phyloP scores from a whole-genome alignment of 2,888 invertebrate species.

The Calliopum simillimum region DNA sequence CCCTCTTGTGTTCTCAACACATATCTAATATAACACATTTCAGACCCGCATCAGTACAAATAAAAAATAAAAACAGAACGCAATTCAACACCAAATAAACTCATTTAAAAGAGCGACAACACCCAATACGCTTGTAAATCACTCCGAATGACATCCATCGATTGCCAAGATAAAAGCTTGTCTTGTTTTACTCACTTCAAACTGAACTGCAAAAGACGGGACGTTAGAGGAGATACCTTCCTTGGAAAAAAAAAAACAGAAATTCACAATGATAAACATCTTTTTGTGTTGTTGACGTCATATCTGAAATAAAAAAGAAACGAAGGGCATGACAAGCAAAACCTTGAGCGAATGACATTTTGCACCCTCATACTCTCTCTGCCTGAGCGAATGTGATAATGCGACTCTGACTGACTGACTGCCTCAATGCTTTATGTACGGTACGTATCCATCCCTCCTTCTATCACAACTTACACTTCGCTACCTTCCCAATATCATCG shows the following conservation, averaged over 20 bases:
- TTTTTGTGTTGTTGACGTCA: slow-evolving; percentile 39
- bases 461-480: no score
- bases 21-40: no score
- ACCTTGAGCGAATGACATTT: slow-evolving; percentile 7
- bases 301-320: slow-evolving; percentile 12
- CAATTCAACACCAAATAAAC: slow-evolving; percentile 35
- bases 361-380: slow-evolving; percentile 19
- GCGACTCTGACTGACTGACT: neutral
- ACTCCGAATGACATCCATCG: slow-evolving; percentile 65
- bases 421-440: slow-evolving; percentile 14
- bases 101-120: slow-evolving; percentile 56
- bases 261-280: slow-evolving; percentile 40
- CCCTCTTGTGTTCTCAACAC: neutral
- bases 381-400: no score
- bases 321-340: no score
- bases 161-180: slow-evolving; percentile 61
- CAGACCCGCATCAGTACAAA: no score
- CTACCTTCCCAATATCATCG: no score
- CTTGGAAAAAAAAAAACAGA: slow-evolving; percentile 27
- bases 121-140: slow-evolving; percentile 65
- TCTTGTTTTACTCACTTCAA: slow-evolving; percentile 50
- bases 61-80: neutral
- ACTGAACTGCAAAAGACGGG: slow-evolving; percentile 14
- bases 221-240: slow-evolving; percentile 22
- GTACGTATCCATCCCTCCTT: slow-evolving; percentile 33